These are phyloP conservation scores for Burhinus oedicnemus DNA, from an alignment of 2,113 vertebrate genomes.

Conservation along the genomic window DNA sequence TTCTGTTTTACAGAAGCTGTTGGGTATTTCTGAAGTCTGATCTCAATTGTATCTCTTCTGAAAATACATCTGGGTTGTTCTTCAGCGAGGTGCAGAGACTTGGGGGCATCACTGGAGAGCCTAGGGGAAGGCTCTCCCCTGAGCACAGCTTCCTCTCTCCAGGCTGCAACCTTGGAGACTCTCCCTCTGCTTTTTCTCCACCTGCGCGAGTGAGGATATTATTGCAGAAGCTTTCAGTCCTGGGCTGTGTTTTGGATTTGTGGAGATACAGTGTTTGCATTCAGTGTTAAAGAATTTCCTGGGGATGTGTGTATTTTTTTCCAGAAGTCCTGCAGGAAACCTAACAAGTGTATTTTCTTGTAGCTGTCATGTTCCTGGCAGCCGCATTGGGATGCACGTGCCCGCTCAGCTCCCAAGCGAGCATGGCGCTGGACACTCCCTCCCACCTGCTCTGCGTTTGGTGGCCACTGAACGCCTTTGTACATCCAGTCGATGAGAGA, in stretches of 20 bases:
- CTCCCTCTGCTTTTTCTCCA: not conserved
- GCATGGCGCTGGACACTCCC: rapidly evolving
- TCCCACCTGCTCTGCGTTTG: not conserved
- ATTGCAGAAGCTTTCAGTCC: not conserved
- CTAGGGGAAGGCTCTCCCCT: not conserved
- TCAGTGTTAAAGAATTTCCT: not conserved
- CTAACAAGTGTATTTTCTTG: not conserved
- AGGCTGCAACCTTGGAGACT: not conserved
- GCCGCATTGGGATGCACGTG: rapidly evolving
- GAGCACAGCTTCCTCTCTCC: not conserved
- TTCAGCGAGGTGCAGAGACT: rapidly evolving
- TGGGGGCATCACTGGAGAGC: not conserved
- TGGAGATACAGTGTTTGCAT: not conserved
- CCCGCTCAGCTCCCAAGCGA: not conserved
- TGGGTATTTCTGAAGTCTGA: not conserved
- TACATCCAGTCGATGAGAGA: not conserved
- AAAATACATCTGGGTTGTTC: not conserved
- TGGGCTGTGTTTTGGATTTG: not conserved
- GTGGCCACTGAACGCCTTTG: not conserved
- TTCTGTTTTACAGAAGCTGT: not conserved
- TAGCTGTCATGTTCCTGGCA: not conserved
- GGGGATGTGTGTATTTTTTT: not conserved
- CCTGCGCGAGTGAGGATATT: not conserved
- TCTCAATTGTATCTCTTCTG: not conserved
- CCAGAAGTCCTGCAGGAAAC: not conserved